Percentiles rank a stretch among this genome's conserved stretches.
These are phyloP conservation scores for Lutjanus argentimaculatus DNA, from an alignment of 2,797 vertebrate species.

Conservation along the genomic window DNA sequence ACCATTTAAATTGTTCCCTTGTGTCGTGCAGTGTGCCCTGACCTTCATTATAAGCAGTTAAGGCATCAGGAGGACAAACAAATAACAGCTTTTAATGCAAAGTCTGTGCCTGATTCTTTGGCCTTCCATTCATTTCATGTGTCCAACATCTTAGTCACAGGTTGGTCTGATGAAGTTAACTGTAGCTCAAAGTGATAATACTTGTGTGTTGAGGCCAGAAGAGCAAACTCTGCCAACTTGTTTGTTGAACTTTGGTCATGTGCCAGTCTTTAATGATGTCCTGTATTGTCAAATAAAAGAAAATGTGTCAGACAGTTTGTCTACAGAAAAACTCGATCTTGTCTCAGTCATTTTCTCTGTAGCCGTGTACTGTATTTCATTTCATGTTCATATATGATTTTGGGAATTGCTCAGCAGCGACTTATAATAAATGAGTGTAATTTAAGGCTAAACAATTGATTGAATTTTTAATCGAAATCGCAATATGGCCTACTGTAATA, in stretches of 20 bases:
- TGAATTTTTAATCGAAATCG: too few species aligned
- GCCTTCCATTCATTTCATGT: slow-evolving; percentile 45
- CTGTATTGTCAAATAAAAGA: slow-evolving; percentile 68
- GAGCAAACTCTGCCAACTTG: slow-evolving; percentile 46
- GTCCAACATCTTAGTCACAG: slow-evolving; percentile 17
- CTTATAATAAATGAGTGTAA: neutral
- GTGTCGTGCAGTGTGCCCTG: slow-evolving; percentile 28
- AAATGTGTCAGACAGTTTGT: slow-evolving; percentile 17
- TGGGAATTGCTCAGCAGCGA: too few species aligned
- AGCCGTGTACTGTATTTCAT: neutral
- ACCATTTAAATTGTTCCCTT: slow-evolving; percentile 8
- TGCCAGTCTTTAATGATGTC: slow-evolving; percentile 59
- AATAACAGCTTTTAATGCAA: slow-evolving; percentile 21
- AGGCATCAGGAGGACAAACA: slow-evolving; percentile 26
- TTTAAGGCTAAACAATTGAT: too few species aligned
- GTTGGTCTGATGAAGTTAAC: slow-evolving; percentile 15
- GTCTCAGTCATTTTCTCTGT: neutral
- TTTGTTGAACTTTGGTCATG: slow-evolving; percentile 45
- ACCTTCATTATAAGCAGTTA: slow-evolving; percentile 3
- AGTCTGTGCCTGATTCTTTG: slow-evolving; percentile 37
- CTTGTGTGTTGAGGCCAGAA: slow-evolving; percentile 34
- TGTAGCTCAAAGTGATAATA: slow-evolving; percentile 22
- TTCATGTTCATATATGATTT: neutral
- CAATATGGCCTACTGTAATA: too few species aligned
- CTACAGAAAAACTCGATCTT: neutral